phyloP scores from a whole-genome alignment of 2,113 vertebrate genomes.

The Odontophorus gujanensis region DNA sequence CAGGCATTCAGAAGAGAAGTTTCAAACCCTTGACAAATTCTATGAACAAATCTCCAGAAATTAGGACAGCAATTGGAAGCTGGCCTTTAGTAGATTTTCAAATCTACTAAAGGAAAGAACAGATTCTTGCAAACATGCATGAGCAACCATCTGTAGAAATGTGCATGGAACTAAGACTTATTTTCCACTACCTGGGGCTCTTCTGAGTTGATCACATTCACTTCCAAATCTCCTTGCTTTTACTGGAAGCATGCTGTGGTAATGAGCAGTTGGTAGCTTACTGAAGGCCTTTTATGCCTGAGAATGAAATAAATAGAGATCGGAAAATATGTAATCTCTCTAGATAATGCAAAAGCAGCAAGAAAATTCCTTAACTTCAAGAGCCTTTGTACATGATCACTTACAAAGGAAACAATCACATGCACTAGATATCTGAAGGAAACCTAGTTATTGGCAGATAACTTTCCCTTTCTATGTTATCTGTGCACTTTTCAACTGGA shows the following conservation, averaged over 20 bases:
- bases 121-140: background rate
- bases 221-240: background rate
- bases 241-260: background rate
- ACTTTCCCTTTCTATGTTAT: background rate
- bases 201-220: background rate
- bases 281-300: background rate
- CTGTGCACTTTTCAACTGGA: background rate
- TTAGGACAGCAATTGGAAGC: too few relatives aligned
- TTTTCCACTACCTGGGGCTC: background rate
- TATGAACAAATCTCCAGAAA: too few relatives aligned
- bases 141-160: background rate
- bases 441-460: background rate
- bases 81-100: too few relatives aligned
- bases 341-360: background rate
- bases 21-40: too few relatives aligned
- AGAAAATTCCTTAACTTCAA: background rate
- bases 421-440: background rate
- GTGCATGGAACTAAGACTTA: background rate
- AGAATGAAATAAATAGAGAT: background rate
- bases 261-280: background rate
- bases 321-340: background rate
- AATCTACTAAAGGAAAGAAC: background rate
- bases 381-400: background rate
- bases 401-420: background rate
- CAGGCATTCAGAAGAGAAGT: too few relatives aligned